Base-by-base conservation (phyloP, 2,797 vertebrate species). In the Nyctalus aviator region DNA sequence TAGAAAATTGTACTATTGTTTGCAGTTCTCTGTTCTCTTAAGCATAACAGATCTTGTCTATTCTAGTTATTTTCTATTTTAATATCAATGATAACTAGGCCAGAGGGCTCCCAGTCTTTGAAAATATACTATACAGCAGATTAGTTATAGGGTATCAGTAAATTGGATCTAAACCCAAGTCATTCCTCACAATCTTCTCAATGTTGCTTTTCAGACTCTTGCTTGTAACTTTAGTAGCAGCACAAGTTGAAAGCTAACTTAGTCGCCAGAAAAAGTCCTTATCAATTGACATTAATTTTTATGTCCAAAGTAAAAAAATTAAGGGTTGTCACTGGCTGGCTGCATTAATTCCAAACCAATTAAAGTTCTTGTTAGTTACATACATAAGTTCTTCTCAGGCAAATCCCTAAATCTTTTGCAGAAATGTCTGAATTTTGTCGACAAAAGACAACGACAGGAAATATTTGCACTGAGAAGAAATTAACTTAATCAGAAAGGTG, bases 1-100 rank as follows among this genome's bases (percentile, higher is more conserved):
- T 57, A 27, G 81, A 94, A 84, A 87, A 48, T n/a, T 41, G 15
- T 8, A 90, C 25, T 17, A 53, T 81, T 37, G 41, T 86, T 13
- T 93, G 84, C 68, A 73, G 37, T 69, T 93, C 46, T 77, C 35
- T 71, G 9, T 86, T 92, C 48, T 88, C 25, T 92, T 85, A 93
- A 86, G 66, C 77, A 92, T 91, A 94, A 59, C 55, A 95, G 81
- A 94, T 5, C 57, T 83, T 91, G 68, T 92, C 84, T 87, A 41
- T 44, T 78, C 23, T n/a, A 64, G 59, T 81, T 86, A 95, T 86
- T 95, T 96, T 90, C 82, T 82, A 83, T 94, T 95, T 95, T 55
- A 87, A 6, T 84, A 95, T 87, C 55, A 93, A 18, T 92, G 83
- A 97, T 79, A 96, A 55, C 95, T 66, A 98, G 66, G 66, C 37